phyloP scores from a whole-genome alignment of 2,797 vertebrate species.

The Mormyrus proboscirostris region DNA sequence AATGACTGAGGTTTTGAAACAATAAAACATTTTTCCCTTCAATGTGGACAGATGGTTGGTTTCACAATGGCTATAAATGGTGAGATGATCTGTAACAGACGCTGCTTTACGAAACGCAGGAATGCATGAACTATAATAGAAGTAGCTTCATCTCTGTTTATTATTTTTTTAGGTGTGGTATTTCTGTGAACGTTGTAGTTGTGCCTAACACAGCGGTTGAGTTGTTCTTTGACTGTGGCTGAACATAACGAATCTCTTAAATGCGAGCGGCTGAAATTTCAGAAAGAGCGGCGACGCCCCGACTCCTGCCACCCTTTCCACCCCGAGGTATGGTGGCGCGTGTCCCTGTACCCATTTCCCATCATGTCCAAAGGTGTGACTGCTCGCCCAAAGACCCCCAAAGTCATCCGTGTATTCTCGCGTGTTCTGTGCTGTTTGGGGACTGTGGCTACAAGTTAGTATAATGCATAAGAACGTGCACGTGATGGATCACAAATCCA shows the following conservation, averaged over 20 bases:
- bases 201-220: not conserved
- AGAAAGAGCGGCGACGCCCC: conserved; percentile 91
- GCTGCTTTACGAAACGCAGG: not conserved
- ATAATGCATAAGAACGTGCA: not conserved
- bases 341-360: not conserved
- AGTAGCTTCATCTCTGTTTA: not conserved
- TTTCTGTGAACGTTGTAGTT: not conserved
- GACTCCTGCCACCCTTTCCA: conserved; percentile 96
- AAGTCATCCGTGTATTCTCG: not conserved
- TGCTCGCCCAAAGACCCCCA: not conserved
- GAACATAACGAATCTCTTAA: conserved; percentile 98
- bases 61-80: conserved; percentile 19
- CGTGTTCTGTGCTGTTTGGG: not conserved
- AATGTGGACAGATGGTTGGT: conserved; percentile 7
- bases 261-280: conserved; percentile 91
- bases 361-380: not conserved
- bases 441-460: not conserved
- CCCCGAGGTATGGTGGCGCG: conserved; percentile 70
- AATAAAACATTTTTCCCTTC: conserved; percentile 3
- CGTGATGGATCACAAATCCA: not conserved
- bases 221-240: conserved; percentile 60
- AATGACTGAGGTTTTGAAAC: conserved; percentile 25
- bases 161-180: not conserved
- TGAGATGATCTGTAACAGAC: conserved; percentile 12
- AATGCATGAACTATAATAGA: conserved; percentile 19